Evolutionary conservation across 2,888 invertebrate species (phyloP).

Genomic region (Dicranocentrus wangi): DNA sequence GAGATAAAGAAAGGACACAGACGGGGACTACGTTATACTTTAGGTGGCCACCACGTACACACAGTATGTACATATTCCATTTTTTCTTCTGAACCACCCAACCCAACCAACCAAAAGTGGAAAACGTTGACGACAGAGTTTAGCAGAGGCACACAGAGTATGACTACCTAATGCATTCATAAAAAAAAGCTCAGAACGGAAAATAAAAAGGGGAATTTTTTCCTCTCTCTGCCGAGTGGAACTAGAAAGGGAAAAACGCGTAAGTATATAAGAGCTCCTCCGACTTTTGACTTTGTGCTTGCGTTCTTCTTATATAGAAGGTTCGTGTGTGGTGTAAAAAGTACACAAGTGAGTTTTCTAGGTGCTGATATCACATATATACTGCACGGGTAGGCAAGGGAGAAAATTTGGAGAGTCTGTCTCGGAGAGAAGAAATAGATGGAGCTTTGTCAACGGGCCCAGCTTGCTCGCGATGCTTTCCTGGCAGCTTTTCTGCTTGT

Average conservation of each 20-base stretch:
- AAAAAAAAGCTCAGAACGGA: constrained; percentile 9
- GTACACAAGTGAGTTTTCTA: constrained; percentile 3
- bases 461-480: not conserved
- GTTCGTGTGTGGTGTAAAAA: not conserved
- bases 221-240: not conserved
- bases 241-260: not conserved
- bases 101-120: not conserved
- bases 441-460: constrained; percentile 19
- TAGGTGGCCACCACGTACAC: not conserved
- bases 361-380: constrained; percentile 18
- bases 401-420: not conserved
- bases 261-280: not conserved
- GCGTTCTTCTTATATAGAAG: not conserved
- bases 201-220: constrained; percentile 13
- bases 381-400: not conserved
- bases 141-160: not conserved
- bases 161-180: constrained; percentile 12
- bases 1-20: constrained; percentile 2
- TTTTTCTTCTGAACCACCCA: no score
- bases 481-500: not conserved
- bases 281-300: constrained; percentile 23
- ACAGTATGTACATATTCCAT: not conserved
- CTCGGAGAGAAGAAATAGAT: constrained; percentile 21
- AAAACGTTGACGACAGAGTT: constrained; percentile 21
- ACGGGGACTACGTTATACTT: not conserved